These are phyloP conservation scores for Pteronotus mesoamericanus DNA, from an alignment of 2,797 vertebrate genomes.

Conservation along the genomic window DNA sequence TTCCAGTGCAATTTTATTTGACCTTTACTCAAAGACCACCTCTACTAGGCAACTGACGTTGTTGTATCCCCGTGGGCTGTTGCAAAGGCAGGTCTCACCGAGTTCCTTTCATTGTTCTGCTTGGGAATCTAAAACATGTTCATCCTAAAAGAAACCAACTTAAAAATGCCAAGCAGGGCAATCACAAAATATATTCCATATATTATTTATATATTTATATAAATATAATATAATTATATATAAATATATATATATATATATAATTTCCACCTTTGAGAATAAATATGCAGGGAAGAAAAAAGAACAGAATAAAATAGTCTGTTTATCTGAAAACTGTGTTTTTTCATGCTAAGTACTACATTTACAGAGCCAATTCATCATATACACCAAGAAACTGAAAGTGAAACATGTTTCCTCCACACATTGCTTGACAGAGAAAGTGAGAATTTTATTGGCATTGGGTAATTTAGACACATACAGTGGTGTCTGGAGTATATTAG, in stretches of 20 bases:
- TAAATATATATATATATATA: too few species aligned
- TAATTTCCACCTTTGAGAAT: constrained; percentile 34
- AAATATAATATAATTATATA: too few species aligned
- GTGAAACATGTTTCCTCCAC: constrained; percentile 40
- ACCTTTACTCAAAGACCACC: constrained; percentile 60
- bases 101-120: not conserved
- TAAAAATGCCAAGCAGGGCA: not conserved
- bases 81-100: not conserved
- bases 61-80: not conserved
- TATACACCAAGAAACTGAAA: constrained; percentile 35
- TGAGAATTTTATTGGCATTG: constrained; percentile 61
- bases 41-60: not conserved
- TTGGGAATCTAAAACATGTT: constrained; percentile 46
- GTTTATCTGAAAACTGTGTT: constrained; percentile 60
- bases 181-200: constrained; percentile 44
- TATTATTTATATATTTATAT: too few species aligned
- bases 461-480: constrained; percentile 57
- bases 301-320: constrained; percentile 58
- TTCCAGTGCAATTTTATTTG: constrained; percentile 41
- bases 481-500: constrained; percentile 59
- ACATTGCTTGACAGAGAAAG: constrained; percentile 39
- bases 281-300: constrained; percentile 60
- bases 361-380: constrained; percentile 53
- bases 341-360: constrained; percentile 44
- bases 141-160: constrained; percentile 45